Base-by-base conservation (phyloP, 2,888 invertebrate genomes). In the Sialis lutaria region DNA sequence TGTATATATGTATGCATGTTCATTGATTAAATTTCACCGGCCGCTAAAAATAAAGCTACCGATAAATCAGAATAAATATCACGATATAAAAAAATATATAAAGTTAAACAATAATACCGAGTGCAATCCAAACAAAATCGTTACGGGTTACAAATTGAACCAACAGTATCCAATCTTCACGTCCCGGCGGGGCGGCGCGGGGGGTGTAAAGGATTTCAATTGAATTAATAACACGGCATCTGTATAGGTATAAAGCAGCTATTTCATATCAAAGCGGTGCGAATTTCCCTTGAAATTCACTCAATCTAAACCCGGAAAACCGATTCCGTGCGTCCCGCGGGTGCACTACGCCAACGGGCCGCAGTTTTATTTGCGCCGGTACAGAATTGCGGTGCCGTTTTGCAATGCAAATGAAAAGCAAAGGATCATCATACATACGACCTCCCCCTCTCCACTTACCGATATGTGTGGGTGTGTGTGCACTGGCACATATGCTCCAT, bases 361-460 rank as follows among this genome's bases (percentile, higher is more conserved):
- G 55, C 58, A 61, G 60, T 63, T 61, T 64, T 63, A 62, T 60
- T 59, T 59, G 60, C 57, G 58, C 54, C 55, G 59, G 57, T 55
- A 58, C 58, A 60, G 62, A 63, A 62, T 62, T 62, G 61, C 61
- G 62, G 60, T 47, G 55, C 58, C 22, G 58, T 60, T 64, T 64
- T 64, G 64, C 63, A 64, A 62, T 64, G 63, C 64, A 64, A 64
- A 64, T 64, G 63, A 64, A 64, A 63, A 63, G 63, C 63, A 63
- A 63, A 63, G 62, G 63, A 62, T 62, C 50, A 42, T 60, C 62
- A 39, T 39, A 61, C 63, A 64, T 63, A 63, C 63, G 64, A 64
- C 64, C 62, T 22, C 22, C 4, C 22, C 22, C 22, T 4, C 22
- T 22, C 22, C 22, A 22, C 22, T 22, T 22, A 4, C 22, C 22